Evolutionary conservation across 2,888 invertebrate species (phyloP).

Genomic region (Oithona nana): DNA sequence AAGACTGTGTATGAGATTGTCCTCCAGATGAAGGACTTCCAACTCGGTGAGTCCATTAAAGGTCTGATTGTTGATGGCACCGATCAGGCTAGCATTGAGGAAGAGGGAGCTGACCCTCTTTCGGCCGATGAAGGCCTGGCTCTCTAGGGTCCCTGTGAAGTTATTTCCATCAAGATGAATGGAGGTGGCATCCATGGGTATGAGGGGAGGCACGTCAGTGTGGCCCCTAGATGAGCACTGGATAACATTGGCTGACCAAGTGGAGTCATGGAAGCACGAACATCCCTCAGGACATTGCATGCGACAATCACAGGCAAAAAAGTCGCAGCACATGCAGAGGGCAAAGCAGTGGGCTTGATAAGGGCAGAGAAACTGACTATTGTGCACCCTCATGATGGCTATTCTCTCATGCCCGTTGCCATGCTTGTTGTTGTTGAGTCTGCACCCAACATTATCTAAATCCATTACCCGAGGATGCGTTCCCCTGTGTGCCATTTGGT

Average conservation of each 20-base stretch:
- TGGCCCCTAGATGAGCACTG: constrained; percentile 68
- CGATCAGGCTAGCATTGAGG: constrained; percentile 70
- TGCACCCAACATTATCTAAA: constrained; percentile 66
- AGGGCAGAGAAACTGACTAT: constrained; percentile 61
- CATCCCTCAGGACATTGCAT: constrained; percentile 83
- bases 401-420: constrained; percentile 44
- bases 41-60: constrained; percentile 68
- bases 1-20: constrained; percentile 58
- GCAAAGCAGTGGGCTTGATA: constrained; percentile 86
- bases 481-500: constrained; percentile 42
- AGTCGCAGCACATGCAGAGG: constrained; percentile 85
- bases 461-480: constrained; percentile 63
- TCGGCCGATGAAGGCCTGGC: constrained; percentile 75
- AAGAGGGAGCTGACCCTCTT: constrained; percentile 70
- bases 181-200: constrained; percentile 90
- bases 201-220: constrained; percentile 55
- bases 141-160: constrained; percentile 55
- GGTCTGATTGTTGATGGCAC: constrained; percentile 65
- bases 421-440: constrained; percentile 44
- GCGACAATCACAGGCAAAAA: constrained; percentile 90
- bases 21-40: constrained; percentile 61
- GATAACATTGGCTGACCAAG: constrained; percentile 80
- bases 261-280: constrained; percentile 82
- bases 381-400: constrained; percentile 30
- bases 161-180: constrained; percentile 81